Percentiles rank a stretch among this genome's conserved stretches.
phyloP scores from a whole-genome alignment of 2,797 vertebrate genomes.

The Babyrousa celebensis region DNA sequence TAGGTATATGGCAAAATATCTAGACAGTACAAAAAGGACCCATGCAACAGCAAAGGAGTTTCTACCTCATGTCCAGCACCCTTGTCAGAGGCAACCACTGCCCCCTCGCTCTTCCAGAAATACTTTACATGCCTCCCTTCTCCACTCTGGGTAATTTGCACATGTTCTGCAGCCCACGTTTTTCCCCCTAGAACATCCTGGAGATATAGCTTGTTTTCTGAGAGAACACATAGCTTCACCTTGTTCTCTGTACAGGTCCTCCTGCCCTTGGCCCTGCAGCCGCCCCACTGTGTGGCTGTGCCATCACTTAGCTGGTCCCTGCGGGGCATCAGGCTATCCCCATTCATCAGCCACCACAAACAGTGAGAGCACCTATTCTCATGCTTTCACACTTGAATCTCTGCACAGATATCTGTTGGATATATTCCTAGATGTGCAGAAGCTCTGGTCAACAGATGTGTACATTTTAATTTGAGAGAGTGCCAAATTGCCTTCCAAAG shows the following conservation, averaged over 20 bases:
- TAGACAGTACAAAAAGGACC: neutral
- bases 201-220: neutral
- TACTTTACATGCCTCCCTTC: accelerated
- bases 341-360: neutral
- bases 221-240: neutral
- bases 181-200: neutral
- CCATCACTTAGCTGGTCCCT: neutral
- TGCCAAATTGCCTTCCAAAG: conserved; percentile 12
- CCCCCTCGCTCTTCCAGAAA: neutral
- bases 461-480: neutral
- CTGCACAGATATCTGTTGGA: neutral
- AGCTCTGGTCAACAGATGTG: conserved; percentile 21
- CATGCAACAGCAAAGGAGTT: neutral
- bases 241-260: neutral
- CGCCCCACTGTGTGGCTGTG: neutral
- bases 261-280: neutral
- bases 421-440: neutral
- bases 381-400: accelerated
- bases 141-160: neutral
- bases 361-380: neutral
- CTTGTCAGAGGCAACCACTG: neutral
- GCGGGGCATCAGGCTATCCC: neutral
- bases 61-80: neutral
- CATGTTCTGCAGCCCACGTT: neutral
- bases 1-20: accelerated